Percentiles rank a stretch among this genome's conserved stretches.
Evolutionary conservation across 2,888 invertebrate genomes (phyloP).

Genomic region (Tinea trinotella): DNA sequence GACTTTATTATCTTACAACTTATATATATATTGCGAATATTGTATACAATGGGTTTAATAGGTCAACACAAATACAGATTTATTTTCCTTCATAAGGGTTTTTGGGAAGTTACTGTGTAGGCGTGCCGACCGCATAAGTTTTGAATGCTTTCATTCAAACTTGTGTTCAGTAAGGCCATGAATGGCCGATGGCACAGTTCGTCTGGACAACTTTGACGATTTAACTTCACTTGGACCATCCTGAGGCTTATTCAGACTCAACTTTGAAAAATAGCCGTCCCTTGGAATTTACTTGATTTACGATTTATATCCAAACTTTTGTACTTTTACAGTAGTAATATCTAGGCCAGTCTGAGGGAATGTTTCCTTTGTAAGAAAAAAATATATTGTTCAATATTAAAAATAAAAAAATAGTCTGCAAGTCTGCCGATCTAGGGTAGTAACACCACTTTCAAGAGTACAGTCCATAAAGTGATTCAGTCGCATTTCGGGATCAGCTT

Average conservation of each 20-base stretch:
- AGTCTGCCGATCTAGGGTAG: no score
- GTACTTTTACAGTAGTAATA: conserved; percentile 1
- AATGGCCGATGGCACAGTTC: conserved; percentile 48
- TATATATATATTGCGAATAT: no score
- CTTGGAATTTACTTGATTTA: conserved; percentile 13
- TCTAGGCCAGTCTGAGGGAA: background rate
- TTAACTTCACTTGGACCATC: conserved; percentile 40
- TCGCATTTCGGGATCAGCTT: no score
- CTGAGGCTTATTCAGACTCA: conserved; percentile 16
- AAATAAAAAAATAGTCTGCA: no score
- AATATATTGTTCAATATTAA: no score
- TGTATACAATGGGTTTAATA: no score
- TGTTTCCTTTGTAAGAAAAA: background rate
- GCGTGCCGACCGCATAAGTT: conserved; percentile 39
- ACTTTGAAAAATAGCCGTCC: conserved; percentile 18
- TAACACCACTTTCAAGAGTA: no score
- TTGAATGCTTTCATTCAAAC: conserved; percentile 55
- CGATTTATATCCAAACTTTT: conserved; percentile 15
- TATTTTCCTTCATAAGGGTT: conserved; percentile 8
- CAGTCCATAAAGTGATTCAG: no score
- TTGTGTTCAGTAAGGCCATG: conserved; percentile 38
- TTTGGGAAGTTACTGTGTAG: background rate
- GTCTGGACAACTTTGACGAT: conserved; percentile 49
- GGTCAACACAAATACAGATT: background rate
- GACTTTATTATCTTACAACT: no score